phyloP scores from a whole-genome alignment of 2,113 vertebrate genomes.

The Hippocampus mohnikei region DNA sequence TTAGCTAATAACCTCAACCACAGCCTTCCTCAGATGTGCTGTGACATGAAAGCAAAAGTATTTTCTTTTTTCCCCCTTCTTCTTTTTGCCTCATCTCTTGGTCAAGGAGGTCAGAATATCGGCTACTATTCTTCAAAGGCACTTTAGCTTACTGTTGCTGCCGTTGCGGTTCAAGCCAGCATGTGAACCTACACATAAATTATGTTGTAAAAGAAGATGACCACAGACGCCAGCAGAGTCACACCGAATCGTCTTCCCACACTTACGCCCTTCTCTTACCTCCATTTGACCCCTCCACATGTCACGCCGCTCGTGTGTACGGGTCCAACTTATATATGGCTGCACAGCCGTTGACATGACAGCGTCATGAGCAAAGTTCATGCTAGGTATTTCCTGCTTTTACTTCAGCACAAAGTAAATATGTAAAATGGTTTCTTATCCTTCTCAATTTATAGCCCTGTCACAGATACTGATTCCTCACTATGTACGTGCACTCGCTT shows the following conservation, averaged over 20 bases:
- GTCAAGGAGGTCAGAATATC: constrained; percentile 24
- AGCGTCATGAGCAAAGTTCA: constrained; percentile 3
- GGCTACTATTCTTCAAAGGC: constrained; percentile 11
- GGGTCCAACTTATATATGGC: background rate
- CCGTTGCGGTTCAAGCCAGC: background rate
- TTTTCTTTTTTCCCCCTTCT: constrained; percentile 15
- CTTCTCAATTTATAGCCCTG: background rate
- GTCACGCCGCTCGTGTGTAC: background rate
- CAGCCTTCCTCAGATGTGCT: too few species aligned
- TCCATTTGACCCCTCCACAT: constrained; percentile 4
- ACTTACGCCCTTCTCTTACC: constrained; percentile 12
- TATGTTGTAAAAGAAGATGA: background rate
- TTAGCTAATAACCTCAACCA: constrained; percentile 48
- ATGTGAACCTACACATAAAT: background rate
- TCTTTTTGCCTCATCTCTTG: background rate
- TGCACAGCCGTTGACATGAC: constrained; percentile 5
- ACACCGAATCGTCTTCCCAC: background rate
- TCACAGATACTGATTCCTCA: background rate
- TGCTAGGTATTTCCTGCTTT: background rate
- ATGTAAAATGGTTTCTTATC: background rate
- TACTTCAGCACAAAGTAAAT: background rate
- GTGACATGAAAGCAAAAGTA: too few species aligned
- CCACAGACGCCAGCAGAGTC: background rate
- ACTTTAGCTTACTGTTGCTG: constrained; percentile 5
- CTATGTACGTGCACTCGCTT: background rate